Evolutionary conservation across 2,888 invertebrate species (phyloP).

Genomic region (Drosophila leonis): DNA sequence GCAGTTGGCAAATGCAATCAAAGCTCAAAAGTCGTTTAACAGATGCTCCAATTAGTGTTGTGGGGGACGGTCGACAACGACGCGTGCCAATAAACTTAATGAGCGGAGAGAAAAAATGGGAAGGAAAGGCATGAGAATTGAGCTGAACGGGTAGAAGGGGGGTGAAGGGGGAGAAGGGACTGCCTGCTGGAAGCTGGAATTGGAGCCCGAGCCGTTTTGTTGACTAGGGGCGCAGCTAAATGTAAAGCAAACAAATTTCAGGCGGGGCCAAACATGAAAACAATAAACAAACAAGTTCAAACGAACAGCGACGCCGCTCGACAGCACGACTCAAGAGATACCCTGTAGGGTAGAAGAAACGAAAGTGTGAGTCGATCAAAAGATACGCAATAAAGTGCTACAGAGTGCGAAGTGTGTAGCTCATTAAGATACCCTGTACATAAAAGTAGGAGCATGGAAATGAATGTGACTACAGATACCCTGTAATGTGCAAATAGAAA

Average conservation of each 20-base stretch:
- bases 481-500: background rate
- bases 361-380: background rate
- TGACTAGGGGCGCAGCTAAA: conserved; percentile 18
- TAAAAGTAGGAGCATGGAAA: background rate
- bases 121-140: conserved; percentile 10
- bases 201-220: conserved; percentile 1
- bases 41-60: conserved; percentile 63
- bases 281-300: conserved; percentile 23
- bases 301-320: background rate
- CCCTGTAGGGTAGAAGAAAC: conserved; percentile 2
- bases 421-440: background rate
- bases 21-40: conserved; percentile 43
- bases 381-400: background rate
- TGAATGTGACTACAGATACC: background rate
- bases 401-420: background rate
- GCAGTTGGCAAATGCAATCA: conserved; percentile 42
- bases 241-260: conserved; percentile 31
- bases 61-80: conserved; percentile 27
- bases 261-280: conserved; percentile 33
- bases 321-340: conserved; percentile 15
- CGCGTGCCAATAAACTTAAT: conserved; percentile 47
- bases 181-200: conserved; percentile 13
- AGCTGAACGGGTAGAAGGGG: too few species aligned
- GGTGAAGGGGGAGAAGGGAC: too few species aligned
- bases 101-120: conserved; percentile 35